These are phyloP conservation scores for Urocolius indicus DNA, from an alignment of 2,113 vertebrate genomes.

Conservation along the genomic window DNA sequence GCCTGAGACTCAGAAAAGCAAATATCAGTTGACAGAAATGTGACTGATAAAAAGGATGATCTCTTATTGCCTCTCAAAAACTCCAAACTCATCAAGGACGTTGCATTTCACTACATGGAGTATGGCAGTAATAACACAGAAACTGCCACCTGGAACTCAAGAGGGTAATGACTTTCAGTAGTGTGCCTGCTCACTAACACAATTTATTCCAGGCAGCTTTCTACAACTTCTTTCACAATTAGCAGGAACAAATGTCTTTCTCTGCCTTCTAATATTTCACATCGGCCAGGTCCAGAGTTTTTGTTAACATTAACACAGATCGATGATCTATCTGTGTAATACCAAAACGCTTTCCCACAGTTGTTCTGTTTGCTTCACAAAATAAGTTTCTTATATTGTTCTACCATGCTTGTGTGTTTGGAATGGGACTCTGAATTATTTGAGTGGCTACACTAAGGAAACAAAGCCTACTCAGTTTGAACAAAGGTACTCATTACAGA, in stretches of 20 bases:
- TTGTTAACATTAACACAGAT: not conserved
- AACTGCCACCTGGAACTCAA: not conserved
- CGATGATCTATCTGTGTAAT: not conserved
- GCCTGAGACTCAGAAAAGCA: not conserved
- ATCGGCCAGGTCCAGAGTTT: not conserved
- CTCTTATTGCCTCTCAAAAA: not conserved
- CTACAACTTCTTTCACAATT: slow-evolving; percentile 6
- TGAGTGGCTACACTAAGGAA: not conserved
- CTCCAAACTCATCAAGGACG: not conserved
- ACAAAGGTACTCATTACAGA: not conserved
- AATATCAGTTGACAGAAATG: not conserved
- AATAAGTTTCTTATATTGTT: not conserved
- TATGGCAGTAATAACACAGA: not conserved
- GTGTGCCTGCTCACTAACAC: not conserved
- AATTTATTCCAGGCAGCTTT: not conserved
- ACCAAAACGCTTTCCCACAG: not conserved
- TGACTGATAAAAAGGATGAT: not conserved
- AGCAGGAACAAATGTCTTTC: not conserved
- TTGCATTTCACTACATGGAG: not conserved
- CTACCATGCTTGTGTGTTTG: not conserved
- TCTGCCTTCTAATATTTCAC: slow-evolving; percentile 23
- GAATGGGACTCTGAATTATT: not conserved
- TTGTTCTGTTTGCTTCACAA: not conserved
- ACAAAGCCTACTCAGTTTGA: not conserved
- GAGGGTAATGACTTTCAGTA: not conserved